Conservation (phyloP, 2,797 vertebrate genomes). For the Syngnathus rostellatus region DNA sequence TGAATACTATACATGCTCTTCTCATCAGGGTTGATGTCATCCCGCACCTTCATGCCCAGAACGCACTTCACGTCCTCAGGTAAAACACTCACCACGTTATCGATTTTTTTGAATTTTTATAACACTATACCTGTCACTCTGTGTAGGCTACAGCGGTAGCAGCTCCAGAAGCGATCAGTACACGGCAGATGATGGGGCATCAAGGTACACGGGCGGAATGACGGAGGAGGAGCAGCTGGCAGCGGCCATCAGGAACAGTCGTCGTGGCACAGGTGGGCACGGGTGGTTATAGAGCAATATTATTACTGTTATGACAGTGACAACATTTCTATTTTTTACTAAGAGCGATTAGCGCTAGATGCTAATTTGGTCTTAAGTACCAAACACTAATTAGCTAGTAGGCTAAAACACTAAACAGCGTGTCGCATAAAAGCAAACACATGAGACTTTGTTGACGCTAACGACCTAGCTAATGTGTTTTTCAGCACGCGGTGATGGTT, state of each 20-base stretch:
- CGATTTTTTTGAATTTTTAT: background rate
- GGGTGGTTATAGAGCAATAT: slow-evolving; percentile 58
- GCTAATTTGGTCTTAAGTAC: too few relatives aligned
- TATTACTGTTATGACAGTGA: too few relatives aligned
- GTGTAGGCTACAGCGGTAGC: slow-evolving; percentile 20
- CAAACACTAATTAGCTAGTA: too few relatives aligned
- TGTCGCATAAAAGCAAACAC: too few relatives aligned
- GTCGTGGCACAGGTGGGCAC: slow-evolving; percentile 76
- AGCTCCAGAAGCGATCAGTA: background rate
- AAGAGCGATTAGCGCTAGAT: too few relatives aligned
- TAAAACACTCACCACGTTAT: slow-evolving; percentile 24
- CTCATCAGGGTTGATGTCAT: slow-evolving; percentile 45
- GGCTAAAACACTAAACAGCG: too few relatives aligned
- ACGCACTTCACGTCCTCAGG: slow-evolving; percentile 42
- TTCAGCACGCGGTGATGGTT: slow-evolving; percentile 29
- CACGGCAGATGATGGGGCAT: background rate
- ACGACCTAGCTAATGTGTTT: slow-evolving; percentile 5
- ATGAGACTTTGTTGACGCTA: background rate
- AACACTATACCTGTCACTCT: background rate
- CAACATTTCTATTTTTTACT: too few relatives aligned
- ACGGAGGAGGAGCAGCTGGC: slow-evolving; percentile 84
- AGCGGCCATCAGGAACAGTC: slow-evolving; percentile 78
- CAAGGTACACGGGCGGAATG: slow-evolving; percentile 67
- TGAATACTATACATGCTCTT: background rate
- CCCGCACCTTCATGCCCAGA: slow-evolving; percentile 8